phyloP scores from a whole-genome alignment of 2,113 vertebrate species.

The Vireo altiloquus region DNA sequence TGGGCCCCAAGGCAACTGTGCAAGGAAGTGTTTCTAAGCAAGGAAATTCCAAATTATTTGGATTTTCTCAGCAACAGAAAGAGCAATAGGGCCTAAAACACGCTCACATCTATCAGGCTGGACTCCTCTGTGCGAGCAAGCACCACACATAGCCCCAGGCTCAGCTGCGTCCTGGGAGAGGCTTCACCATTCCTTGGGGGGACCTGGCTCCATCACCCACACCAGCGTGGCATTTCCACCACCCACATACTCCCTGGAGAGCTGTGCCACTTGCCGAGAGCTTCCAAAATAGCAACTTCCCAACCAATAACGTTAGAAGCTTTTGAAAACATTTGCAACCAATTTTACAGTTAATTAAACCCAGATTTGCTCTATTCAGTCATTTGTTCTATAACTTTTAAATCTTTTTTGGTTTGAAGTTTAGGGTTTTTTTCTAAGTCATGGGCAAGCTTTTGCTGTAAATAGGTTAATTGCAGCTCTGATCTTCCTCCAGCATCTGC shows the following conservation, averaged over 20 bases:
- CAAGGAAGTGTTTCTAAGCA: background rate
- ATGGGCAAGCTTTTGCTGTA: background rate
- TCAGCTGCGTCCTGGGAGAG: background rate
- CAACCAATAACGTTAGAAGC: background rate
- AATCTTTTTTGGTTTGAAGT: background rate
- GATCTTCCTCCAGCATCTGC: constrained; percentile 25
- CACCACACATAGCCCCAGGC: background rate
- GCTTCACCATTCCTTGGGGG: background rate
- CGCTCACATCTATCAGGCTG: accelerated
- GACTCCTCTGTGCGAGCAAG: background rate
- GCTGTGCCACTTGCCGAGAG: background rate
- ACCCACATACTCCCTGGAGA: background rate
- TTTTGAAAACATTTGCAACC: constrained; percentile 50
- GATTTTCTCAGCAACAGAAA: background rate
- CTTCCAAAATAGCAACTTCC: constrained; percentile 31
- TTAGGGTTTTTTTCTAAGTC: background rate
- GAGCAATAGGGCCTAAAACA: background rate
- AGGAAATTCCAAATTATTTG: background rate
- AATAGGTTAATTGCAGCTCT: constrained; percentile 31
- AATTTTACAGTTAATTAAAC: constrained; percentile 51
- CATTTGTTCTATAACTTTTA: constrained; percentile 37
- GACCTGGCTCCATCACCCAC: background rate
- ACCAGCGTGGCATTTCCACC: background rate
- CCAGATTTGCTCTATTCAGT: constrained; percentile 35
- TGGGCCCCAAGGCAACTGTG: accelerated